Percentiles rank a stretch among this genome's conserved stretches.
Evolutionary conservation across 2,113 vertebrate species (phyloP).

Genomic region (Asarcornis scutulata): DNA sequence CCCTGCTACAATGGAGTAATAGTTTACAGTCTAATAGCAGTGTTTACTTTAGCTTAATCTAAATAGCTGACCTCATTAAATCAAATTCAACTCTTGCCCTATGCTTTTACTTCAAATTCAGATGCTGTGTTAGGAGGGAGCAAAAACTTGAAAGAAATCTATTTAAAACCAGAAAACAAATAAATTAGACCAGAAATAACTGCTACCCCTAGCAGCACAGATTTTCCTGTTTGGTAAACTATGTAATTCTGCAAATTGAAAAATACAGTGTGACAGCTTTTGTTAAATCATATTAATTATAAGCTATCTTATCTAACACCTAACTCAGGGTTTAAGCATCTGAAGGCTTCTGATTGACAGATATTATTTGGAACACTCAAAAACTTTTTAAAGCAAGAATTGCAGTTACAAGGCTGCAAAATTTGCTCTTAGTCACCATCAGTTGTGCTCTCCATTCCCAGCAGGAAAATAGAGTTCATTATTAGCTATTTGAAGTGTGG

Average conservation of each 20-base stretch:
- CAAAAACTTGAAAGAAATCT: slow-evolving; percentile 28
- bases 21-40: slow-evolving; percentile 19
- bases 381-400: slow-evolving; percentile 7
- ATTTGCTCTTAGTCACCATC: not conserved
- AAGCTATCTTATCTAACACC: slow-evolving; percentile 19
- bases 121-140: not conserved
- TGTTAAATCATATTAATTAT: slow-evolving; percentile 54
- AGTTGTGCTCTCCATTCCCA: not conserved
- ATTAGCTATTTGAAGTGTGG: not conserved
- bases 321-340: slow-evolving; percentile 38
- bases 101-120: slow-evolving; percentile 31
- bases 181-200: slow-evolving; percentile 20
- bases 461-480: not conserved
- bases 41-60: slow-evolving; percentile 53
- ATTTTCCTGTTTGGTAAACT: slow-evolving; percentile 42
- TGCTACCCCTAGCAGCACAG: not conserved
- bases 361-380: slow-evolving; percentile 14
- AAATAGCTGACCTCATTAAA: slow-evolving; percentile 30
- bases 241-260: slow-evolving; percentile 12
- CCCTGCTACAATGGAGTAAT: not conserved
- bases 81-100: slow-evolving; percentile 50
- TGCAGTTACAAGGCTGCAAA: not conserved
- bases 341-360: slow-evolving; percentile 52
- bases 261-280: slow-evolving; percentile 30
- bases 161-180: not conserved